phyloP scores from a whole-genome alignment of 2,113 vertebrate genomes.

The Talpa occidentalis region DNA sequence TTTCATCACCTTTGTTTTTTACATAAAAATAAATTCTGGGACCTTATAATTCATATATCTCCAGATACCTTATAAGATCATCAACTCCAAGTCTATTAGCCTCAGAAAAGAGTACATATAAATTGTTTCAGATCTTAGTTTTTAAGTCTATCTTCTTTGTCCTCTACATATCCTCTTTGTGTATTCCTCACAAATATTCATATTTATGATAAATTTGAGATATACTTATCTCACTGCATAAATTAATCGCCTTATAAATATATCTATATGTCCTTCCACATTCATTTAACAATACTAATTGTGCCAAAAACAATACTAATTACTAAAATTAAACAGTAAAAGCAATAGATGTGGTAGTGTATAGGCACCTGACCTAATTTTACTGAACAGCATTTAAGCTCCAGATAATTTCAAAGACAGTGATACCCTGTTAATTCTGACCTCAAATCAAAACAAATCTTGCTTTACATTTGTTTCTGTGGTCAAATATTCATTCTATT shows the following conservation, averaged over 20 bases:
- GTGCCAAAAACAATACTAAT: neutral
- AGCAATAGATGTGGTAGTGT: neutral
- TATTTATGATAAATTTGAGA: neutral
- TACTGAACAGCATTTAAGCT: neutral
- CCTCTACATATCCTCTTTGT: neutral
- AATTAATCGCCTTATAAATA: neutral
- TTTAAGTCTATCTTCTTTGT: neutral
- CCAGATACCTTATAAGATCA: neutral
- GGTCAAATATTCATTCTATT: neutral
- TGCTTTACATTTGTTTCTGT: neutral
- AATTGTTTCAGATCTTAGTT: neutral
- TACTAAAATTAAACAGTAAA: conserved; percentile 13
- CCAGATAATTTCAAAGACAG: neutral
- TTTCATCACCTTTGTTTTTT: neutral
- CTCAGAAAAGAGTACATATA: neutral
- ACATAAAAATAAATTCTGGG: conserved; percentile 7
- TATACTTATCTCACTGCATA: neutral
- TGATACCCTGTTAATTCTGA: neutral
- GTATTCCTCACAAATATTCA: neutral
- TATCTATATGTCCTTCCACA: neutral
- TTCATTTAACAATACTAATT: conserved; percentile 1
- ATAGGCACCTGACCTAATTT: neutral
- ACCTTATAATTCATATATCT: neutral
- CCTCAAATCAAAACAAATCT: neutral
- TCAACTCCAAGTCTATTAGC: neutral